Conservation (phyloP, 2,888 invertebrate genomes). For the Maniola hyperantus region DNA sequence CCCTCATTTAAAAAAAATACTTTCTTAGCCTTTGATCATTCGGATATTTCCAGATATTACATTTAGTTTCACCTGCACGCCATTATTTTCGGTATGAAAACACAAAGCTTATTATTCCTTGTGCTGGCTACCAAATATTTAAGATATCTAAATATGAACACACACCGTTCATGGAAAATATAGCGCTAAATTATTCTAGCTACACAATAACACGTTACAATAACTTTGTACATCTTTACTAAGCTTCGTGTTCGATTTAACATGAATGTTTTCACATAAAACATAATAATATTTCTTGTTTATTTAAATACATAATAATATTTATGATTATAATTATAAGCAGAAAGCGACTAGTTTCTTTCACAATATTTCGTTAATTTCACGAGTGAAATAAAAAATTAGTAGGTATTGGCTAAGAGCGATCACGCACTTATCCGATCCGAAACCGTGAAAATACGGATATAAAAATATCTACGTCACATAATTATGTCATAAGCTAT, state of each 20-base stretch:
- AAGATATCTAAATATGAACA: constrained; percentile 34
- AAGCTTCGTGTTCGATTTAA: constrained; percentile 62
- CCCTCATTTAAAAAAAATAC: too few relatives aligned
- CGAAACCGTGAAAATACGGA: too few relatives aligned
- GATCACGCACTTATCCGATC: too few relatives aligned
- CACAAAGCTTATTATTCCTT: constrained; percentile 3
- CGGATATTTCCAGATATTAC: too few relatives aligned
- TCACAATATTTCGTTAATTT: not conserved
- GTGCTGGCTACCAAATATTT: constrained; percentile 7
- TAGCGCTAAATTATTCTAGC: constrained; percentile 70
- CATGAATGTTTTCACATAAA: constrained; percentile 12
- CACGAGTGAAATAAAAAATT: not conserved
- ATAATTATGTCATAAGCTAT: too few relatives aligned
- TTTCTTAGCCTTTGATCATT: too few relatives aligned
- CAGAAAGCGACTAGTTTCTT: constrained; percentile 38
- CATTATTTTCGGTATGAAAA: not conserved
- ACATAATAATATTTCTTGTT: constrained; percentile 10
- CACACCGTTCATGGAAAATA: constrained; percentile 40
- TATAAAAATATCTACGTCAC: too few relatives aligned
- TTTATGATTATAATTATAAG: constrained; percentile 36
- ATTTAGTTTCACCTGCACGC: not conserved
- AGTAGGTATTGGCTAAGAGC: too few relatives aligned
- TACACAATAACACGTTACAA: constrained; percentile 64
- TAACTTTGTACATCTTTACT: constrained; percentile 74
- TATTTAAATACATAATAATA: constrained; percentile 16